Conservation (phyloP, 64 coral and sea anemone genomes). For the Dendrophyllia cribrosa region DNA sequence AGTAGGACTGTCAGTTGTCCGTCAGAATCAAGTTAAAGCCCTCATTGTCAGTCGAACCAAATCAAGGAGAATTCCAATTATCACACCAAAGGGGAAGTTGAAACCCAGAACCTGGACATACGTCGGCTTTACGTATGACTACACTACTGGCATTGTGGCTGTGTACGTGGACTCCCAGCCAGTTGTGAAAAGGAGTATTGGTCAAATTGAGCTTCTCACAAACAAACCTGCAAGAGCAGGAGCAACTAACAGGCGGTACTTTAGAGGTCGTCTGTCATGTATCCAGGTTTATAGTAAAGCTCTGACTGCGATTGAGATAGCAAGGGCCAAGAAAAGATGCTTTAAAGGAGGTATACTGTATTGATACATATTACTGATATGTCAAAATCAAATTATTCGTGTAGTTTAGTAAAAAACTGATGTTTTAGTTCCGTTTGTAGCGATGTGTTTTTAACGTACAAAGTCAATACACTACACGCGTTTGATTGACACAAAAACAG, state of each 20-base stretch:
- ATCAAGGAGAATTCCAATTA: slow-evolving; percentile 22
- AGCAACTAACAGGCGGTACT: neutral
- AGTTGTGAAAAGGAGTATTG: slow-evolving; percentile 33
- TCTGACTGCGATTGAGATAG: slow-evolving; percentile 1
- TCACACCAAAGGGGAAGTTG: neutral
- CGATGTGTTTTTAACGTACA: too few relatives aligned
- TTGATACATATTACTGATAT: neutral
- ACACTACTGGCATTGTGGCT: slow-evolving; percentile 21
- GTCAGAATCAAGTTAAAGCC: slow-evolving; percentile 11
- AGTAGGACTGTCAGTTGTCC: neutral
- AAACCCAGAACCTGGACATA: slow-evolving; percentile 50
- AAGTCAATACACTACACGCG: too few relatives aligned
- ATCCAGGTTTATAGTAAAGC: slow-evolving; percentile 57
- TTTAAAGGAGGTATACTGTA: slow-evolving; percentile 57
- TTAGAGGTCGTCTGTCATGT: slow-evolving; percentile 53
- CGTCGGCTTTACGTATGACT: slow-evolving; percentile 46
- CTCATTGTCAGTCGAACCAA: slow-evolving; percentile 2
- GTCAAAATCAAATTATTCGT: neutral
- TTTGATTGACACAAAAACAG: too few relatives aligned
- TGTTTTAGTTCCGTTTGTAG: too few relatives aligned
- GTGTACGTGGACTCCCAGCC: slow-evolving; percentile 31
- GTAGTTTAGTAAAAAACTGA: too few relatives aligned
- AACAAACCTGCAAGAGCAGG: slow-evolving; percentile 15
- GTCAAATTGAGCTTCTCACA: slow-evolving; percentile 25
- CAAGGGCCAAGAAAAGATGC: slow-evolving; percentile 30